Evolutionary conservation across 1,140 invertebrate species (phyloP).

Genomic region (Alviniconcha marisindica): DNA sequence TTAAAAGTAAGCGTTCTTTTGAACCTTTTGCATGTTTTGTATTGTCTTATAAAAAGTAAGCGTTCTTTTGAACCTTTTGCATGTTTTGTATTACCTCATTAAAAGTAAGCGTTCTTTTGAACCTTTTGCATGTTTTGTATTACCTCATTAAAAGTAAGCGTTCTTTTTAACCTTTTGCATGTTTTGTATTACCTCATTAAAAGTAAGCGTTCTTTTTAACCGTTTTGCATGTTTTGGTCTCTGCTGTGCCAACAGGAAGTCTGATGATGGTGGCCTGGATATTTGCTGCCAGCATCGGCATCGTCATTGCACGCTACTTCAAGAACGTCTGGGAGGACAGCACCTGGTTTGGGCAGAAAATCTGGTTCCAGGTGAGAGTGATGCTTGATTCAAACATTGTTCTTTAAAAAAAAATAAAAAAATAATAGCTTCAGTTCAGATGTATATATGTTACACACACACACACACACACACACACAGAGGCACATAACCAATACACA

Average conservation of each 20-base stretch:
- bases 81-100: too few relatives aligned
- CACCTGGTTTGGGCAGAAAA: slow-evolving; percentile 89
- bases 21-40: too few relatives aligned
- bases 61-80: too few relatives aligned
- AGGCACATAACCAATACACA: too few relatives aligned
- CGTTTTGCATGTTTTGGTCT: background rate
- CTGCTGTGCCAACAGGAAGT: slow-evolving; percentile 52
- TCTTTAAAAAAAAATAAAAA: too few relatives aligned
- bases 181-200: too few relatives aligned
- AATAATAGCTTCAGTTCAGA: background rate
- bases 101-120: background rate
- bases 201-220: too few relatives aligned
- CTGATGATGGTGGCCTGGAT: slow-evolving; percentile 96
- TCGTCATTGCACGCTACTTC: slow-evolving; percentile 93
- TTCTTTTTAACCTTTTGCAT: background rate
- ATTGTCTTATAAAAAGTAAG: too few relatives aligned
- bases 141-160: background rate
- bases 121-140: background rate
- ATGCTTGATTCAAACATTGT: too few relatives aligned
- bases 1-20: too few relatives aligned
- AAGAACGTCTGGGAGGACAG: slow-evolving; percentile 90
- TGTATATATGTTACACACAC: background rate
- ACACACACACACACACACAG: too few relatives aligned
- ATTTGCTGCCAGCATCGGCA: slow-evolving; percentile 90
- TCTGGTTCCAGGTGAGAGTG: slow-evolving; percentile 88